These are phyloP conservation scores for Trigoniulus corallinus DNA, from an alignment of 1,140 invertebrate species.

Conservation along the genomic window DNA sequence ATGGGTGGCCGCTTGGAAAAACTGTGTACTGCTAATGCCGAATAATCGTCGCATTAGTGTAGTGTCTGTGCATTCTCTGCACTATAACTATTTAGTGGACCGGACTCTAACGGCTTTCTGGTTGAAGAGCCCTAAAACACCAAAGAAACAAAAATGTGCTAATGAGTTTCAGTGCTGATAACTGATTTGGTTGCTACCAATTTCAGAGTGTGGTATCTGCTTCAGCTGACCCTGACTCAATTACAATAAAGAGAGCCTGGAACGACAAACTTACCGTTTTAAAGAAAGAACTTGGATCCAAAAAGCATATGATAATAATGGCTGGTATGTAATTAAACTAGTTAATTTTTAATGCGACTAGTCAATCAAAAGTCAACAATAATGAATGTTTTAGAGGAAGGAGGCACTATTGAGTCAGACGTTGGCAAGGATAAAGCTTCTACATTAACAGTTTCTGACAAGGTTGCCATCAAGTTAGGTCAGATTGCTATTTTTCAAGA, in stretches of 20 bases:
- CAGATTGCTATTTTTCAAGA: background rate
- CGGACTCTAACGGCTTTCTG: too few species aligned
- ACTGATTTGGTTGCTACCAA: background rate
- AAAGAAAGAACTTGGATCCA: constrained; percentile 34
- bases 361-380: background rate
- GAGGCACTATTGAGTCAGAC: background rate
- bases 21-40: too few species aligned
- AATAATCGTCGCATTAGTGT: too few species aligned
- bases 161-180: background rate
- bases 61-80: too few species aligned
- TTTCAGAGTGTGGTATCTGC: constrained; percentile 59
- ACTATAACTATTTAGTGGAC: too few species aligned
- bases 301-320: too few species aligned
- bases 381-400: background rate
- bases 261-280: constrained; percentile 30
- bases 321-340: constrained; percentile 4
- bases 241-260: constrained; percentile 34
- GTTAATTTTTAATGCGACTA: background rate
- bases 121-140: too few species aligned
- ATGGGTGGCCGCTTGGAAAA: too few species aligned
- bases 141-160: too few species aligned
- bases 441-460: background rate
- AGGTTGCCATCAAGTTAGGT: background rate
- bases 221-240: constrained; percentile 49
- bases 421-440: background rate